These are phyloP conservation scores for Mythimna loreyi DNA, from an alignment of 2,888 invertebrate species.

Conservation along the genomic window DNA sequence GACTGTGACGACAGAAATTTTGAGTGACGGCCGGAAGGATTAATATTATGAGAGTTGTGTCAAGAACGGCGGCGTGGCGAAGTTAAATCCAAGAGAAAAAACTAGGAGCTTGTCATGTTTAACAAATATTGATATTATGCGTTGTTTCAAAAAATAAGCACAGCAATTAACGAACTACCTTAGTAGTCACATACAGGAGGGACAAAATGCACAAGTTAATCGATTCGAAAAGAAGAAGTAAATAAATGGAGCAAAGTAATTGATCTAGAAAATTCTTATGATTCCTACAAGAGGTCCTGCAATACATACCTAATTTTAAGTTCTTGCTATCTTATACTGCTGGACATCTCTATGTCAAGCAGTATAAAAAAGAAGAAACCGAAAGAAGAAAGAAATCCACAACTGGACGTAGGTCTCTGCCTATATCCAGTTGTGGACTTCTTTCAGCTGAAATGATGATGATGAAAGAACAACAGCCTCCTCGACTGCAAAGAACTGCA, in stretches of 20 bases:
- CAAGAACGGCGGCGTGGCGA: neutral
- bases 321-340: neutral
- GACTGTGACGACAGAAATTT: slow-evolving; percentile 19
- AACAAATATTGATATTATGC: neutral
- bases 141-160: neutral
- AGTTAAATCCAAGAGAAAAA: neutral
- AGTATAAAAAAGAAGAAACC: too few relatives aligned
- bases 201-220: neutral
- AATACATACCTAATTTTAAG: neutral
- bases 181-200: too few relatives aligned
- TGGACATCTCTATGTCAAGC: too few relatives aligned
- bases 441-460: too few relatives aligned
- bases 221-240: neutral
- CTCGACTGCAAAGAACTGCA: neutral
- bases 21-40: slow-evolving; percentile 10
- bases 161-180: too few relatives aligned
- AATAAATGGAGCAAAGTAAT: neutral
- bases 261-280: neutral
- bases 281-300: neutral
- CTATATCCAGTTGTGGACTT: too few relatives aligned
- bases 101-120: neutral
- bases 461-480: neutral
- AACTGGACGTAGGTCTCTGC: too few relatives aligned
- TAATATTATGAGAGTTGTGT: slow-evolving; percentile 7
- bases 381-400: too few relatives aligned